phyloP scores from a whole-genome alignment of 2,888 invertebrate genomes.

The Eupsilia transversa region DNA sequence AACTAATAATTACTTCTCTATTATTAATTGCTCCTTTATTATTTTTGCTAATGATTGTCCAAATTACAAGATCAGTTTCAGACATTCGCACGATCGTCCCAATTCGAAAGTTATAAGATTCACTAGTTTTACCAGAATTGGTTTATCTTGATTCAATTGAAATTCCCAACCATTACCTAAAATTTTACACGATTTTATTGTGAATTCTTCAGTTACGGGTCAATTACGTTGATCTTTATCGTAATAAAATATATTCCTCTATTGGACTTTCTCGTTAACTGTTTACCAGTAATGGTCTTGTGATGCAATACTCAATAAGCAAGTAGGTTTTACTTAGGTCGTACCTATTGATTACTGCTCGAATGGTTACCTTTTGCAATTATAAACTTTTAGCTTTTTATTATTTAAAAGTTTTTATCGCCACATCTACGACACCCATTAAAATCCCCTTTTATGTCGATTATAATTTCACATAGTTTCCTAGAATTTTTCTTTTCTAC shows the following conservation, averaged over 20 bases:
- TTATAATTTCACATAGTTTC: slow-evolving; percentile 27
- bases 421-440: slow-evolving; percentile 20
- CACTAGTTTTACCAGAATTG: slow-evolving; percentile 72
- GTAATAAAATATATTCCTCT: slow-evolving; percentile 52
- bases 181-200: slow-evolving; percentile 49
- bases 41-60: slow-evolving; percentile 37
- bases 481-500: slow-evolving; percentile 2
- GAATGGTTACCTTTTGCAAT: slow-evolving; percentile 8
- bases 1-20: slow-evolving; percentile 21
- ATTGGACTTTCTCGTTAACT: slow-evolving; percentile 43
- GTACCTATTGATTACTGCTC: slow-evolving; percentile 18
- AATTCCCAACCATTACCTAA: slow-evolving; percentile 66
- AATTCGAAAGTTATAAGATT: slow-evolving; percentile 63
- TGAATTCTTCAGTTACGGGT: slow-evolving; percentile 63
- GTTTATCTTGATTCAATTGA: slow-evolving; percentile 76
- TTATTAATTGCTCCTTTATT: slow-evolving; percentile 40
- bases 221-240: slow-evolving; percentile 69
- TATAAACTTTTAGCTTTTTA: slow-evolving; percentile 13
- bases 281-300: slow-evolving; percentile 19
- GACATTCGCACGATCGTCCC: slow-evolving; percentile 77
- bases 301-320: slow-evolving; percentile 22
- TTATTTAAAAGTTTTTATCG: slow-evolving; percentile 26
- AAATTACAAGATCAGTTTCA: slow-evolving; percentile 36
- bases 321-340: slow-evolving; percentile 4
- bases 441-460: slow-evolving; percentile 49